phyloP scores from a whole-genome alignment of 2,113 vertebrate genomes.

The Antigone vipio region DNA sequence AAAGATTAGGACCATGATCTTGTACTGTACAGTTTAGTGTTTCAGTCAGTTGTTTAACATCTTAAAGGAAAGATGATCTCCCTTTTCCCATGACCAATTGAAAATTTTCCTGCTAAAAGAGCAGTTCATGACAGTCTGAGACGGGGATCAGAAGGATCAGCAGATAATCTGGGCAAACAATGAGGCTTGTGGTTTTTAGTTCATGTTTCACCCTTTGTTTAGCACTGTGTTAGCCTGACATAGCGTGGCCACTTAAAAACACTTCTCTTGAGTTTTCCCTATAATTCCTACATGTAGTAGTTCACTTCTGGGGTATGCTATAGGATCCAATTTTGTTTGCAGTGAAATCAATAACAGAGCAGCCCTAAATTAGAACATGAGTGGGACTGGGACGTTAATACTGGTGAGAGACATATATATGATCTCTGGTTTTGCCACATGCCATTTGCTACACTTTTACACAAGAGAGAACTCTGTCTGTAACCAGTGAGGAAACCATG shows the following conservation, averaged over 20 bases:
- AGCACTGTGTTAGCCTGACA: not conserved
- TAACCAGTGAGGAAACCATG: not conserved
- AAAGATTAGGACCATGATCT: not conserved
- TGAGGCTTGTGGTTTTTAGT: not conserved
- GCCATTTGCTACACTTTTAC: not conserved
- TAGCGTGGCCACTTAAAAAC: not conserved
- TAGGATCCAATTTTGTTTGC: not conserved
- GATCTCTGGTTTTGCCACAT: not conserved
- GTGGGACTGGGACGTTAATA: not conserved
- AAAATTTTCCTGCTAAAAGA: not conserved
- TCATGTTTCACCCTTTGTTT: constrained; percentile 9
- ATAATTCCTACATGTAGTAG: not conserved
- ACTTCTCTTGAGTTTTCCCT: not conserved
- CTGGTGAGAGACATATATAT: not conserved
- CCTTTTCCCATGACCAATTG: constrained; percentile 7
- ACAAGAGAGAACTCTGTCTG: not conserved
- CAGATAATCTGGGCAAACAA: constrained; percentile 25
- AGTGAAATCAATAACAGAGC: not conserved
- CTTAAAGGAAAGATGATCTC: not conserved
- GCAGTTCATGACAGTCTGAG: not conserved
- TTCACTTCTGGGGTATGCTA: not conserved
- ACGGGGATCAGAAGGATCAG: constrained; percentile 2
- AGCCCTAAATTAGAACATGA: not conserved
- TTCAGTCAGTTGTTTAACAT: not conserved
- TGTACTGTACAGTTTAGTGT: not conserved